Evolutionary conservation across 2,888 invertebrate genomes (phyloP).

Genomic region (Zonitis immaculata): DNA sequence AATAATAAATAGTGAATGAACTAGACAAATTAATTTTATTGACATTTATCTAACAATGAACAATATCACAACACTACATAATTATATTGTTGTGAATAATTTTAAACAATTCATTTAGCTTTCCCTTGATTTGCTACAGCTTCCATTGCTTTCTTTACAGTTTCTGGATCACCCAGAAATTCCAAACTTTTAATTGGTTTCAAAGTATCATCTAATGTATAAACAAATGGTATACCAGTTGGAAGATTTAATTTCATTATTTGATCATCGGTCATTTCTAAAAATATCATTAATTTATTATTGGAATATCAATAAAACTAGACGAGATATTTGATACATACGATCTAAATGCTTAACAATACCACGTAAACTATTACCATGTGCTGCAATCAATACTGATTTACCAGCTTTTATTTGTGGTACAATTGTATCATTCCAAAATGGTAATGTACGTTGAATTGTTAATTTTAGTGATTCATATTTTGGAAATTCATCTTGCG

Average conservation of each 20-base stretch:
- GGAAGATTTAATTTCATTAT: slow-evolving; percentile 74
- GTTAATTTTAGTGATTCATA: slow-evolving; percentile 81
- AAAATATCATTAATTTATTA: slow-evolving; percentile 6
- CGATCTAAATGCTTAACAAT: slow-evolving; percentile 71
- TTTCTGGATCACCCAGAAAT: slow-evolving; percentile 75
- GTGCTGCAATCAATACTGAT: slow-evolving; percentile 77
- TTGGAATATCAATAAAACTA: not conserved
- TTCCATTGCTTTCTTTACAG: slow-evolving; percentile 70
- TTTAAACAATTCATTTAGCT: slow-evolving; percentile 53
- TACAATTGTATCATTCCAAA: slow-evolving; percentile 84
- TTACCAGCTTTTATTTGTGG: slow-evolving; percentile 81
- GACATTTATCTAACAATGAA: no score
- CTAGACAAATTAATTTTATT: no score
- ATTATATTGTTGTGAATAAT: no score
- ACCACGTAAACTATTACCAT: slow-evolving; percentile 83
- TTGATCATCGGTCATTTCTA: slow-evolving; percentile 64
- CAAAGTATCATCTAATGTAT: slow-evolving; percentile 66
- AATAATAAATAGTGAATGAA: no score
- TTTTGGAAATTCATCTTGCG: slow-evolving; percentile 73
- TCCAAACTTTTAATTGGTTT: slow-evolving; percentile 66
- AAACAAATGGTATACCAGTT: slow-evolving; percentile 76
- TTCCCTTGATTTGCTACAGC: slow-evolving; percentile 76
- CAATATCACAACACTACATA: no score
- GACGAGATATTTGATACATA: slow-evolving; percentile 16
- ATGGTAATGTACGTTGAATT: slow-evolving; percentile 79